Evolutionary conservation across 2,797 vertebrate genomes (phyloP).

Genomic region (Limnodromus scolopaceus): DNA sequence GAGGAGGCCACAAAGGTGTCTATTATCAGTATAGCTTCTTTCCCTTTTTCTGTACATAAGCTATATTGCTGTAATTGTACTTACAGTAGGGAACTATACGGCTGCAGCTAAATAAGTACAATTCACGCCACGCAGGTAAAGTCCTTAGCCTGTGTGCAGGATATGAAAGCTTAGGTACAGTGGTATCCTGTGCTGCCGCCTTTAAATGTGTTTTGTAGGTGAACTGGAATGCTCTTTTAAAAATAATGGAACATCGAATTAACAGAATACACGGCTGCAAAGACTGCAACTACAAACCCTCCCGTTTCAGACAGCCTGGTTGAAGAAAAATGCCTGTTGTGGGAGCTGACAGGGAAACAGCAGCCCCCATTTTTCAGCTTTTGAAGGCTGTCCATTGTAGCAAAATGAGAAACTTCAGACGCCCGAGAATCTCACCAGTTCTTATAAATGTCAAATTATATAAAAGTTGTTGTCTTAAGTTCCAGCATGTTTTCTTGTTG

Average conservation of each 20-base stretch:
- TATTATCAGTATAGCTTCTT: background rate
- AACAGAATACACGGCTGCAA: background rate
- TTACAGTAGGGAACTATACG: background rate
- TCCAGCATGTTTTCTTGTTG: conserved; percentile 29
- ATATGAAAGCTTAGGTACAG: background rate
- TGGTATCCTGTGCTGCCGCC: background rate
- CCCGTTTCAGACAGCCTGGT: background rate
- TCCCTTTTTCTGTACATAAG: background rate
- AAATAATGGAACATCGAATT: conserved; percentile 11
- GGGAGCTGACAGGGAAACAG: conserved; percentile 10
- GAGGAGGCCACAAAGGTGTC: background rate
- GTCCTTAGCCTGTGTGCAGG: background rate
- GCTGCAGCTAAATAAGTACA: background rate
- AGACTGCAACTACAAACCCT: background rate
- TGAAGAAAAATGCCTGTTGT: background rate
- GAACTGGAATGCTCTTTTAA: conserved; percentile 44
- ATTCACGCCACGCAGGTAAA: background rate
- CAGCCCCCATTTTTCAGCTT: background rate
- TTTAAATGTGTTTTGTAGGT: background rate
- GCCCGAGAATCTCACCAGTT: background rate
- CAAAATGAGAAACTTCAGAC: conserved; percentile 31
- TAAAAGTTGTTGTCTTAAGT: conserved; percentile 10
- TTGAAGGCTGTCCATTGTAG: background rate
- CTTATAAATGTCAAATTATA: background rate
- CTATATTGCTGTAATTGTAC: background rate